Evolutionary conservation across 30 jellyfish, hydroid and myxozoan genomes (phyloP).

Genomic region (Nemopilema nomurai): DNA sequence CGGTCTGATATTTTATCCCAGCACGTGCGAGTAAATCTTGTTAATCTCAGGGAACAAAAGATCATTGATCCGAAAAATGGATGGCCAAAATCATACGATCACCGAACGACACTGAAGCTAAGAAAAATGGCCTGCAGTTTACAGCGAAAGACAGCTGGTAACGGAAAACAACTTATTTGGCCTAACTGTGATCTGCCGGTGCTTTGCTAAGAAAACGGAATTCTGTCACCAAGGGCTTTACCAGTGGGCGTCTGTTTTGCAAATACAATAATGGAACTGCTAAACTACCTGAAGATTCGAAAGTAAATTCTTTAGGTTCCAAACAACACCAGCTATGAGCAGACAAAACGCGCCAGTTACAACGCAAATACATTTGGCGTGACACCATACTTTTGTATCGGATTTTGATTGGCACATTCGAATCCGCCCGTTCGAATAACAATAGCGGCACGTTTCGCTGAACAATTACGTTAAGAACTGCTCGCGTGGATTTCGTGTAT

Average conservation of each 20-base stretch:
- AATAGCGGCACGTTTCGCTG: neutral
- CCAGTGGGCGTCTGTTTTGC: no score
- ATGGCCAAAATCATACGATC: neutral
- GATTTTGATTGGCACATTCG: neutral
- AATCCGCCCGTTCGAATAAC: neutral
- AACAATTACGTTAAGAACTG: neutral
- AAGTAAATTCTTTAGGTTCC: no score
- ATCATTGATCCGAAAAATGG: neutral
- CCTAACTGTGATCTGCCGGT: neutral
- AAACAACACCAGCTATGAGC: neutral
- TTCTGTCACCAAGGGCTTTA: no score
- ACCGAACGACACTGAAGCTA: neutral
- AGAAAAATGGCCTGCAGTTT: neutral
- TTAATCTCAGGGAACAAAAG: neutral
- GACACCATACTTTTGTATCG: neutral
- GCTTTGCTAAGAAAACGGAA: neutral
- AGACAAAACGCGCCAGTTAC: neutral
- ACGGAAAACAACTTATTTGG: neutral
- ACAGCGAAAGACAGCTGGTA: neutral
- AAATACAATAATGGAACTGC: no score
- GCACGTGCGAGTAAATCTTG: neutral
- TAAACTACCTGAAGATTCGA: no score
- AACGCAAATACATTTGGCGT: neutral
- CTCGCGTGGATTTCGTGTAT: neutral
- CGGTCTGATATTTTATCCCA: neutral